A percentile compares a stretch with the other conserved stretches of the same genome.
These are phyloP conservation scores for Pangasius larnaudii DNA, from an alignment of 2,797 vertebrate genomes.

Conservation along the genomic window DNA sequence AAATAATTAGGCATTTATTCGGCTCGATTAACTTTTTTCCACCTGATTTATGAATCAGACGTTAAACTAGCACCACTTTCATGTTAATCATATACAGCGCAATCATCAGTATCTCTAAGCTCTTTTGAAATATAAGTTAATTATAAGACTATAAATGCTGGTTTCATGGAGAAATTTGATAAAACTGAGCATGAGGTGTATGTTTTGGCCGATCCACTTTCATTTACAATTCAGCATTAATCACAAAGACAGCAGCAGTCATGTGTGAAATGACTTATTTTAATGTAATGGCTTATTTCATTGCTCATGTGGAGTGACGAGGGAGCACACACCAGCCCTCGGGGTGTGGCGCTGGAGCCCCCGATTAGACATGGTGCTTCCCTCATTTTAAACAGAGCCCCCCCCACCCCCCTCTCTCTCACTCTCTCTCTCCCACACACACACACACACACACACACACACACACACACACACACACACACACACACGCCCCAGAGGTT, in stretches of 20 bases:
- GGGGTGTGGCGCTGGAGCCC: conserved; percentile 62
- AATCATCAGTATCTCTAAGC: background rate
- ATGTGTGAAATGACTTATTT: conserved; percentile 46
- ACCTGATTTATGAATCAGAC: background rate
- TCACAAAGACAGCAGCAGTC: conserved; percentile 34
- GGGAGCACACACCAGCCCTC: conserved; percentile 38
- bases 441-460: background rate
- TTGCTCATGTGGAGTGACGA: background rate
- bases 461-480: background rate
- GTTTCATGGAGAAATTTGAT: background rate
- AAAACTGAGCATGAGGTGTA: background rate
- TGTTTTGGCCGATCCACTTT: conserved; percentile 5
- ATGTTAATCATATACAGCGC: background rate
- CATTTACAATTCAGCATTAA: conserved; percentile 46
- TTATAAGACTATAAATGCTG: background rate
- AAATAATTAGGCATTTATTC: conserved; percentile 8
- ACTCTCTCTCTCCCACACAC: background rate
- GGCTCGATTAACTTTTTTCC: background rate
- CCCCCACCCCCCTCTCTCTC: background rate
- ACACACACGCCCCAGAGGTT: conserved; percentile 61
- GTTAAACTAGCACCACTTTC: background rate
- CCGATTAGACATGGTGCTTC: conserved; percentile 57
- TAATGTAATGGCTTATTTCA: conserved; percentile 32
- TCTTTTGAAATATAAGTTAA: background rate
- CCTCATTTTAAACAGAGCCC: conserved; percentile 39